Conservation (phyloP, 2,888 invertebrate species). For the Conomelus anceps region DNA sequence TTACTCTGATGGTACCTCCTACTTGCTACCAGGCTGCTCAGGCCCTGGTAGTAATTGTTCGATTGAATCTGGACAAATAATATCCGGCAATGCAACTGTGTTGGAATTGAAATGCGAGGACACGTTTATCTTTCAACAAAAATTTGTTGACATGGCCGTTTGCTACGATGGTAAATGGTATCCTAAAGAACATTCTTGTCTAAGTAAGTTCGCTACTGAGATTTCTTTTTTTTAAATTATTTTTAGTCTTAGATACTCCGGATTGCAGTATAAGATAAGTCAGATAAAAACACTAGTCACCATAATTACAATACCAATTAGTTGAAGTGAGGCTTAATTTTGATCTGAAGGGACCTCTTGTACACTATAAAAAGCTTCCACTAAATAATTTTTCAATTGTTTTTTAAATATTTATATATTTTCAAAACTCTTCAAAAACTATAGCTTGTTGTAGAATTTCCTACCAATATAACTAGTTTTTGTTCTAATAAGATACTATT, state of each 20-base stretch:
- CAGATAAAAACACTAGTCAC: too few species aligned
- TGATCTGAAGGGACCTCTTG: too few species aligned
- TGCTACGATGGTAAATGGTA: background rate
- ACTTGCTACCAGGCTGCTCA: background rate
- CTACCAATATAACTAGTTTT: too few species aligned
- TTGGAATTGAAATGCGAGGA: background rate
- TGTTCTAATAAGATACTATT: too few species aligned
- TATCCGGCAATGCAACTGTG: background rate
- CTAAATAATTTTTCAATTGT: too few species aligned
- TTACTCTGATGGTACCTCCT: background rate
- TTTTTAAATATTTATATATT: too few species aligned
- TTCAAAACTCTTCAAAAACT: too few species aligned
- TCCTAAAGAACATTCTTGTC: background rate
- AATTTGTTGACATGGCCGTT: background rate
- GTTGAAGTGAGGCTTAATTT: too few species aligned
- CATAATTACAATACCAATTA: too few species aligned
- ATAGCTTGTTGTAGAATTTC: too few species aligned
- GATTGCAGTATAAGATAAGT: too few species aligned
- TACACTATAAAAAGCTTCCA: too few species aligned
- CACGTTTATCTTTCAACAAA: background rate
- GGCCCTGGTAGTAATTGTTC: background rate
- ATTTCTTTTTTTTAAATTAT: background rate
- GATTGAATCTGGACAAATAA: background rate
- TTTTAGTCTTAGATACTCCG: background rate
- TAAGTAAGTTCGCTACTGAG: background rate